phyloP scores from a whole-genome alignment of 2,113 vertebrate species.

The Halichoeres trimaculatus region DNA sequence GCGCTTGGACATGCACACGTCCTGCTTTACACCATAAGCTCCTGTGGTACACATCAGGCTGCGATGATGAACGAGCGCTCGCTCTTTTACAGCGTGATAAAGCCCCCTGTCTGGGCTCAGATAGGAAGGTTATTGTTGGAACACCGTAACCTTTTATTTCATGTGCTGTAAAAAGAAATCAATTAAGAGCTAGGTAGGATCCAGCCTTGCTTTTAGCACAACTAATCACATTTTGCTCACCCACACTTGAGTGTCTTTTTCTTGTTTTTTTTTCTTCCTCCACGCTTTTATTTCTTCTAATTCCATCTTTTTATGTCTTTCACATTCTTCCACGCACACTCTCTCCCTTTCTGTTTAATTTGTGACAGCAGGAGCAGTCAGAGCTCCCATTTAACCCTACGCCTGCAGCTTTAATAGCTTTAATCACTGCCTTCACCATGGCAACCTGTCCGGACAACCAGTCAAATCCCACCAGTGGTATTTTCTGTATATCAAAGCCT shows the following conservation, averaged over 20 bases:
- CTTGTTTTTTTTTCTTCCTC: conserved; percentile 10
- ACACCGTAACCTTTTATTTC: conserved; percentile 73
- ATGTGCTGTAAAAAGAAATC: conserved; percentile 73
- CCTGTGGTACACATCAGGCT: conserved; percentile 47
- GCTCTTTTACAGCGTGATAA: conserved; percentile 73
- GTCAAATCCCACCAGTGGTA: conserved; percentile 56
- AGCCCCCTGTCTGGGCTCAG: conserved; percentile 63
- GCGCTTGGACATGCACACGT: conserved; percentile 1
- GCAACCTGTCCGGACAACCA: conserved; percentile 73
- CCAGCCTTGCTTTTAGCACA: conserved; percentile 59
- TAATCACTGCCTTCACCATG: conserved; percentile 77
- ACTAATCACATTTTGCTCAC: conserved; percentile 71
- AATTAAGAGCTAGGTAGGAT: conserved; percentile 67
- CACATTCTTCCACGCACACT: conserved; percentile 19
- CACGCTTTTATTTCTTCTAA: conserved; percentile 29
- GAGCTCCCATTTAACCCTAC: conserved; percentile 67
- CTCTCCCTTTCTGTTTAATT: conserved; percentile 61
- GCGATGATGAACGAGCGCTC: conserved; percentile 62
- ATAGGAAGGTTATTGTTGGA: conserved; percentile 74
- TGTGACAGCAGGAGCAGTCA: conserved; percentile 70
- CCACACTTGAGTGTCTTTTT: conserved; percentile 35
- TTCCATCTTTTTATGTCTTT: conserved; percentile 49
- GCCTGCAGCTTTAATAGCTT: conserved; percentile 76
- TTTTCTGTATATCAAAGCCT: conserved; percentile 51
- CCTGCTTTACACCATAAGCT: conserved; percentile 38